Conservation (phyloP, 2,888 invertebrate species). For the Limnephilus marmoratus region DNA sequence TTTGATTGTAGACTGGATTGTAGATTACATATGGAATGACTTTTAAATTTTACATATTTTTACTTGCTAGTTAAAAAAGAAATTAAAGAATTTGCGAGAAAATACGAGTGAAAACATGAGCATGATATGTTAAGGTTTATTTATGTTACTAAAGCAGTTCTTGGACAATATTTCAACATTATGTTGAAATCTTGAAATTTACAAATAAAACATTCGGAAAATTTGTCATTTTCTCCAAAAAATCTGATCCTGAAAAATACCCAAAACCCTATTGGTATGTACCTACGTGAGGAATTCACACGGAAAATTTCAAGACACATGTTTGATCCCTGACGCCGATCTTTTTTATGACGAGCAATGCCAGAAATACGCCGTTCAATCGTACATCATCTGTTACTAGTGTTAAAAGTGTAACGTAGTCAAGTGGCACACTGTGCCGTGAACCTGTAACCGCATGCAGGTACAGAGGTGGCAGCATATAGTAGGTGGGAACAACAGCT, state of each 20-base stretch:
- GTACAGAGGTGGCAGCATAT: not conserved
- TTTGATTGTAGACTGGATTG: no score
- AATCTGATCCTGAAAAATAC: no score
- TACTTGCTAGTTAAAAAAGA: no score
- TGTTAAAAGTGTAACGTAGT: not conserved
- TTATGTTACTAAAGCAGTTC: no score
- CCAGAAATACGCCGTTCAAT: not conserved
- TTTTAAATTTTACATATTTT: no score
- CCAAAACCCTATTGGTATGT: no score
- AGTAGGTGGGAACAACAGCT: not conserved
- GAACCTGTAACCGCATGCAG: not conserved
- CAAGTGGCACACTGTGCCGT: not conserved
- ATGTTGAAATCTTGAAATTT: no score
- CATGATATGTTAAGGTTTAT: no score
- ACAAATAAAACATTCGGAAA: not conserved
- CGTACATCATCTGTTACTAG: not conserved
- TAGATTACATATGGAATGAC: no score
- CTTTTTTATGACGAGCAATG: not conserved
- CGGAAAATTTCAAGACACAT: not conserved
- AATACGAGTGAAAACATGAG: no score
- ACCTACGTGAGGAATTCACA: not conserved
- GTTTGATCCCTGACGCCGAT: not conserved
- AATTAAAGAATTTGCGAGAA: no score
- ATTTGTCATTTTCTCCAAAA: not conserved
- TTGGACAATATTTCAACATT: no score